Evolutionary conservation across 2,888 invertebrate species (phyloP).

Genomic region (Tortricodes alternella): DNA sequence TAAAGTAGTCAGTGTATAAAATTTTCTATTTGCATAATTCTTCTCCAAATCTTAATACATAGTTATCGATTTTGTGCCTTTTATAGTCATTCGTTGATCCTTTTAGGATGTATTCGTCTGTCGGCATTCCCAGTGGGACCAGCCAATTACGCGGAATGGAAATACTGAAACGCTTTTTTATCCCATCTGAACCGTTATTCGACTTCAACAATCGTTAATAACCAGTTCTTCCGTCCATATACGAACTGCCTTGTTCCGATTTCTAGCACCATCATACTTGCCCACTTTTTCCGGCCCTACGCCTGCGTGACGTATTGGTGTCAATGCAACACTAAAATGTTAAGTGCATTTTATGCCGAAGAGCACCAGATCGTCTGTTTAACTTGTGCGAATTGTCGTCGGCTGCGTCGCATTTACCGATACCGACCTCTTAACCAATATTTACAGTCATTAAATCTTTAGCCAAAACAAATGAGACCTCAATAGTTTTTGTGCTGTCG

Average conservation of each 20-base stretch:
- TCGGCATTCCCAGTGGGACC: constrained; percentile 69
- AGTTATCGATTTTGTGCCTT: constrained; percentile 64
- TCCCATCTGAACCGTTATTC: constrained; percentile 66
- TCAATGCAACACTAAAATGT: constrained; percentile 77
- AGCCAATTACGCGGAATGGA: constrained; percentile 69
- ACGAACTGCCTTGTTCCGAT: constrained; percentile 67
- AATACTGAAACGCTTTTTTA: constrained; percentile 67
- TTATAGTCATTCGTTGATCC: constrained; percentile 60
- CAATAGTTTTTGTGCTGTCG: constrained; percentile 40
- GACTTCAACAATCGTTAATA: constrained; percentile 70
- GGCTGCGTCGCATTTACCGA: constrained; percentile 58
- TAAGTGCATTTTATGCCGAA: constrained; percentile 67
- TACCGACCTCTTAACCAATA: constrained; percentile 73
- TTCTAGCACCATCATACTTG: constrained; percentile 69
- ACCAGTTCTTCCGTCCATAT: constrained; percentile 62
- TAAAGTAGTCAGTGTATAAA: constrained; percentile 13
- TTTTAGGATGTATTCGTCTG: constrained; percentile 70
- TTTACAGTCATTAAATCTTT: constrained; percentile 62
- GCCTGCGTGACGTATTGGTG: constrained; percentile 66
- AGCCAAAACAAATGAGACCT: constrained; percentile 51
- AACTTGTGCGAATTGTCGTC: constrained; percentile 47
- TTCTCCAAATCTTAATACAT: constrained; percentile 46
- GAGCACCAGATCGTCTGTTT: constrained; percentile 48
- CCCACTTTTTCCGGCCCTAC: constrained; percentile 65
- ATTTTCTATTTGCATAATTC: constrained; percentile 33